Conservation (phyloP, 1,140 invertebrate genomes). For the Bombus affinis region DNA sequence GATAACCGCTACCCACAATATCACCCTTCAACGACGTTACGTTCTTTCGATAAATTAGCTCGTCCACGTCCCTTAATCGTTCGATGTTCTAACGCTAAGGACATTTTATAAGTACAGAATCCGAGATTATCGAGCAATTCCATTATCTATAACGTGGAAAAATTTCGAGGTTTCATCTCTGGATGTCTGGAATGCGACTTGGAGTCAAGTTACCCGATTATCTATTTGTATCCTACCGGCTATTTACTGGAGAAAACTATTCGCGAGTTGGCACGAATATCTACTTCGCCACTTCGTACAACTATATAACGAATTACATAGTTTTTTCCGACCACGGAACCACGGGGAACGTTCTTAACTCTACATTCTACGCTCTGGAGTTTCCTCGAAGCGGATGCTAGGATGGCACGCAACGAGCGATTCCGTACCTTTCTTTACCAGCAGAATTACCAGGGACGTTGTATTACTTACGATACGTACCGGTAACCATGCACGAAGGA, state of each 20-base stretch:
- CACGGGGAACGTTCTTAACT: neutral
- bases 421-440: neutral
- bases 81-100: slow-evolving; percentile 10
- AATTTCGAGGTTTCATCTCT: neutral
- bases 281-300: too few species aligned
- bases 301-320: neutral
- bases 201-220: neutral
- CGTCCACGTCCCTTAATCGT: slow-evolving; percentile 21
- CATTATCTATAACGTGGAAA: too few species aligned
- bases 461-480: slow-evolving; percentile 29
- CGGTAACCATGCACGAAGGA: neutral
- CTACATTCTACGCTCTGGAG: neutral
- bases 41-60: slow-evolving; percentile 64
- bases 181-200: too few species aligned
- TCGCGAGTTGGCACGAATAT: neutral
- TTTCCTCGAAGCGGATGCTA: neutral
- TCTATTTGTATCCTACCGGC: neutral
- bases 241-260: too few species aligned
- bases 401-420: neutral
- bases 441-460: neutral
- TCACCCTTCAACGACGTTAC: slow-evolving; percentile 35
- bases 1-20: slow-evolving; percentile 59
- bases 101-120: neutral
- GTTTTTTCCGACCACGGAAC: neutral
- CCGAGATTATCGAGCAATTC: neutral